A percentile compares a stretch with the other conserved stretches of the same genome.
These are phyloP conservation scores for Sigmodon hispidus DNA, from an alignment of 2,113 vertebrate species.

Conservation along the genomic window DNA sequence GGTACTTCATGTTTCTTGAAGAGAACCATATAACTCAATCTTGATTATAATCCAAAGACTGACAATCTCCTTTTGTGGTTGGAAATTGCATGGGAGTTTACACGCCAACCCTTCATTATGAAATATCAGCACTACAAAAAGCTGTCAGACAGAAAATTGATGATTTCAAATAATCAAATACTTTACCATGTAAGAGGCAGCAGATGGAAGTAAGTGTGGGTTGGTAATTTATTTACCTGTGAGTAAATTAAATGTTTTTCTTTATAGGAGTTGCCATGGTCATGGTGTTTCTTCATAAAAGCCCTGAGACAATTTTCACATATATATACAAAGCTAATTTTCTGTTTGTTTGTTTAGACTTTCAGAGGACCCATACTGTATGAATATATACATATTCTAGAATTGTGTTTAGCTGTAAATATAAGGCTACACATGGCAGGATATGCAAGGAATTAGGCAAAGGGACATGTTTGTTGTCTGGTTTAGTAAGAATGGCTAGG, in stretches of 20 bases:
- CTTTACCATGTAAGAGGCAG: not conserved
- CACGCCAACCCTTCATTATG: not conserved
- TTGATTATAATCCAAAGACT: not conserved
- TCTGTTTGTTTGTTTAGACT: constrained; percentile 16
- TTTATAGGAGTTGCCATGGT: not conserved
- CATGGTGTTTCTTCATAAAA: not conserved
- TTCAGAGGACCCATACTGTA: not conserved
- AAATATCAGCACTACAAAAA: not conserved
- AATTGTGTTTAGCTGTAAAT: not conserved
- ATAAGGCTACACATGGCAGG: accelerated
- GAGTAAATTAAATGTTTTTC: not conserved
- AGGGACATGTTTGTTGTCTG: not conserved
- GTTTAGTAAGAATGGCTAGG: not conserved
- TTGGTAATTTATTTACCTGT: not conserved
- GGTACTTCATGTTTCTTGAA: not conserved
- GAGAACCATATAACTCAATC: not conserved
- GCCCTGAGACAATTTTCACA: not conserved
- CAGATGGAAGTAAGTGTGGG: not conserved
- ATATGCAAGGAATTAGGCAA: not conserved
- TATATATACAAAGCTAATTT: not conserved
- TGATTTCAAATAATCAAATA: not conserved
- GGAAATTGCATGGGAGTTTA: not conserved
- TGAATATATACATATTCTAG: too few relatives aligned
- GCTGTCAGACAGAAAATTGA: not conserved
- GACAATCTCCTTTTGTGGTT: not conserved